Base-by-base conservation (phyloP, 2,888 invertebrate genomes). In the Mythimna lalbum region DNA sequence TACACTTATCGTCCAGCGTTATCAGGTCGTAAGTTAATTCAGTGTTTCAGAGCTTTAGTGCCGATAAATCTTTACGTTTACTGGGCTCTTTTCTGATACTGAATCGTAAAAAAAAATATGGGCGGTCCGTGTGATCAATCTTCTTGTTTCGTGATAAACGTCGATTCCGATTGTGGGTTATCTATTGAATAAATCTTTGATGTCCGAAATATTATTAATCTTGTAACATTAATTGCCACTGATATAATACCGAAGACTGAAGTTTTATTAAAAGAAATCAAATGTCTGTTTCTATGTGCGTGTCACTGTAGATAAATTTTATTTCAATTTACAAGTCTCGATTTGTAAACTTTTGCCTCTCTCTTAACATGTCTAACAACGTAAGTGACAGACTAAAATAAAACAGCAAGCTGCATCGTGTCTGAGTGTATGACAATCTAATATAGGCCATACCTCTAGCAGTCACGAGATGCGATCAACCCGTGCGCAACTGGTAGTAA, bases 381-480 rank as follows among this genome's bases (percentile, higher is more conserved):
- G 55, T 59, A 68, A 62, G 63, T 78, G 74, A 69, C 71, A 75
- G 70, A 65, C 69, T 73, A 77, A 82, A 83, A 82, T 83, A 78
- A 76, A 81, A 81, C 69, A 63, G 53, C 72, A 81, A 81, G 74
- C 76, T 78, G 85, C 67, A 71, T 57, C 63, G 66, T 80, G 69
- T 82, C 82, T 73, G 33, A 59, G 19, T 27, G 60, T 71, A 76
- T 85, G 76, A 84, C 76, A 73, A 67, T 67, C 72, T 69, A 74
- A 84, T 80, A 84, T 82, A 74, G 83, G 80, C 84, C 78, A 62
- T 74, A 76, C 55, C 68, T 74, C 68, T 63, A 69, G 59, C 55
- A 63, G 72, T 79, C 76, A 75, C 76, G 66, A 75, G 53, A 72
- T 75, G 53, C 72, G 72, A 77, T 64, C 65, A 74, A 80, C 80